Base-by-base conservation (phyloP, 2,888 invertebrate species). In the Amphipyra tragopoginis region DNA sequence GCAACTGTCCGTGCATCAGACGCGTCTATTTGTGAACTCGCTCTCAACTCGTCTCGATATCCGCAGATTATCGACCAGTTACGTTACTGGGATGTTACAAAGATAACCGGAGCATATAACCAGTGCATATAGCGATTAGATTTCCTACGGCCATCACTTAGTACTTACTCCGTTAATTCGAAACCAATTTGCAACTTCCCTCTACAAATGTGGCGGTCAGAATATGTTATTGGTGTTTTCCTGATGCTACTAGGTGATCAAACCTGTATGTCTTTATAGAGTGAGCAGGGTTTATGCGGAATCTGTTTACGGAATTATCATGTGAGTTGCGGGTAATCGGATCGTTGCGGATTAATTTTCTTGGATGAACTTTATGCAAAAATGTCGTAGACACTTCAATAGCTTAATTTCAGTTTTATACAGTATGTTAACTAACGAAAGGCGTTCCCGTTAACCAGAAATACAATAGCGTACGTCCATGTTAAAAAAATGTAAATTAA, bases 161-260 rank as follows among this genome's bases (percentile, higher is more conserved):
- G 50, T 33, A 49, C 39, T 60, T 47, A 10, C 43, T 7, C 13
- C 76, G 52, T 65, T 77, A 66, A 83, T 76, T 85, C 75, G 73
- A 74, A 81, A 77, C 68, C 80, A 85, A 86, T 85, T 84, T 83
- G 82, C 83, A 70, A 79, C 75, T 82, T 81, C 79, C 77, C 55
- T 38, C 34, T 57, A 55, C 57, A 51, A 75, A 79, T 68, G 72
- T 62, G 51, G 61, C 62, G 47, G 70, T 69, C 52, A 45, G 42
- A 61, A 54, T 50, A 54, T 62, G 44, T 53, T 65, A 79, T 76
- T 59, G 58, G 77, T 59, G 33, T 47, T 72, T 65, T 75, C 75
- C 71, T 63, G 71, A 61, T 45, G 51, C 21, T 51, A 45, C 74
- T 49, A 55, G 69, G 47, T 21, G 21, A 21, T 1, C n/a, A 26